A percentile compares a stretch with the other conserved stretches of the same genome.
Evolutionary conservation across 2,797 vertebrate genomes (phyloP).

Genomic region (Scarus forsteni): DNA sequence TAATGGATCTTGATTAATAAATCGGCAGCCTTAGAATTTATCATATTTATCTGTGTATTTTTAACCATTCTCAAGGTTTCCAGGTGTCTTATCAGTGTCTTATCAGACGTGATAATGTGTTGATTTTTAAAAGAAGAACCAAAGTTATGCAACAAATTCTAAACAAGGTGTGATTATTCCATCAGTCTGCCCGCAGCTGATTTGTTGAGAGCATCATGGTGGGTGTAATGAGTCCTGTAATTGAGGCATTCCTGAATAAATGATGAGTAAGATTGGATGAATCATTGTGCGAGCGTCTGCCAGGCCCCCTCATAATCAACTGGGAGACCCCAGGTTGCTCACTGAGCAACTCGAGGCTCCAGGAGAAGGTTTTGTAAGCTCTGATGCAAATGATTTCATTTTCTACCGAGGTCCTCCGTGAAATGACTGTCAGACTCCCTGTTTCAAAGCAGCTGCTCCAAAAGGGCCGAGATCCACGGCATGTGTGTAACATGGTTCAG

Average conservation of each 20-base stretch:
- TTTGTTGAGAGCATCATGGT: conserved; percentile 17
- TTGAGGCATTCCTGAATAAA: conserved; percentile 55
- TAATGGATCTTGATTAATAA: too few species aligned
- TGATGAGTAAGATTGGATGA: conserved; percentile 57
- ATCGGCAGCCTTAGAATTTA: too few species aligned
- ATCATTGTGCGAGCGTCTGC: conserved; percentile 38
- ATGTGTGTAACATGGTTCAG: conserved; percentile 1
- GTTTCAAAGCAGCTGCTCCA: conserved; percentile 24
- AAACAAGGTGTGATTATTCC: conserved; percentile 12
- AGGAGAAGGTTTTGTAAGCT: conserved; percentile 15
- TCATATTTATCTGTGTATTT: too few species aligned
- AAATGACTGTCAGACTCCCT: conserved; percentile 45
- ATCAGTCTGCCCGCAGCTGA: conserved; percentile 21
- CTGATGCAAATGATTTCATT: conserved; percentile 49
- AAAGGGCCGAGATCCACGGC: conserved; percentile 10
- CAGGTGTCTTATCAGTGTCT: too few species aligned
- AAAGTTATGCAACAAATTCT: background rate
- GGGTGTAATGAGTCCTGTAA: conserved; percentile 43
- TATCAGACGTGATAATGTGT: too few species aligned
- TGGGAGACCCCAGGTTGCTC: conserved; percentile 31
- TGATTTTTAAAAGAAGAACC: too few species aligned
- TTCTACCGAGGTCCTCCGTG: conserved; percentile 23
- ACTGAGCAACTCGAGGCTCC: conserved; percentile 21
- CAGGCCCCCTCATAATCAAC: conserved; percentile 51
- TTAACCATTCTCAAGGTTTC: too few species aligned